Base-by-base conservation (phyloP, 2,888 invertebrate genomes). In the Spialia ferax region DNA sequence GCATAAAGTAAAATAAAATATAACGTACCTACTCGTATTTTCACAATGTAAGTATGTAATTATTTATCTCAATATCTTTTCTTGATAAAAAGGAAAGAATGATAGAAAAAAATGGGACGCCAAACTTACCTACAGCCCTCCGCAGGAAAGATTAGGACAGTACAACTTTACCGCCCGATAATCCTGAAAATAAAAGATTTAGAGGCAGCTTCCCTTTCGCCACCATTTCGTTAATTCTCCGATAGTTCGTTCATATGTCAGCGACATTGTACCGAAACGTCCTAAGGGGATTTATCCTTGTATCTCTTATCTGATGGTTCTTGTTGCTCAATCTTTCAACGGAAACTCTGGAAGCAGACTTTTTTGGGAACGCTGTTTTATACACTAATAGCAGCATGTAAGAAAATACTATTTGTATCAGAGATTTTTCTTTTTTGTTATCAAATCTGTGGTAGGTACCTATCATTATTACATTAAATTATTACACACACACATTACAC, bases 241-340 rank as follows among this genome's bases (percentile, higher is more conserved):
- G 45, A 60, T 60, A 45, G 45, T 60, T 42, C 60, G 60, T 45
- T 26, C 60, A 23, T n/a, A 45, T 38, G 60, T 60, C 60, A 60
- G 29, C 45, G 60, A 10, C 15, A 42, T 26, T 23, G 60, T 60
- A 60, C 26, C 23, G 26, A 60, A 60, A 60, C 60, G 45, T 45
- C 45, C 23, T 42, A 42, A 45, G 18, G 60, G 42, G 42, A 60
- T 60, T 60, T 60, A 60, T 59, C 59, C 60, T 18, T 29, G 29
- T 60, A 60, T 60, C 60, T 60, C 45, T 60, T 60, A 60, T 60
- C 60, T 45, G 20, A 45, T 2, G 45, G 10, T 18, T 18, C 20
- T 42, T 48, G 42, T 45, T 23, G 29, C 29, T 60, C 29, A 60
- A 60, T 60, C 60, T 60, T 60, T 48, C 29, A 60, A 29, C 60